A percentile compares a stretch with the other conserved stretches of the same genome.
phyloP scores from a whole-genome alignment of 2,888 invertebrate genomes.

The Thecocarcelia acutangulata region DNA sequence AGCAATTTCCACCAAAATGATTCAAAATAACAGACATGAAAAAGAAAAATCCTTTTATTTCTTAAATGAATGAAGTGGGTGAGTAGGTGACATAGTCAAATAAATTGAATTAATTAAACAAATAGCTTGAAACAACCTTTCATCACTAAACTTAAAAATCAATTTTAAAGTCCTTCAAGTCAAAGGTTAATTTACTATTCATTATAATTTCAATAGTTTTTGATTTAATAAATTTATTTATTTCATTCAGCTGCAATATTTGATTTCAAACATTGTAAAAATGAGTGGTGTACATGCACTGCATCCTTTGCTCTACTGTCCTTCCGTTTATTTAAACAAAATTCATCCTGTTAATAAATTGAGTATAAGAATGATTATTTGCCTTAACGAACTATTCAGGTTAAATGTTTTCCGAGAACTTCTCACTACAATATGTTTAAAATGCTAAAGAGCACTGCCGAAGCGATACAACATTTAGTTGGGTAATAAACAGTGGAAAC shows the following conservation, averaged over 20 bases:
- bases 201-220: background rate
- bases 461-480: too few species aligned
- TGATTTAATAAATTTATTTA: background rate
- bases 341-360: conserved; percentile 31
- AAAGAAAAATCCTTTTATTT: conserved; percentile 11
- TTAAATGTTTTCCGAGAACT: background rate
- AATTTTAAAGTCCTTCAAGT: background rate
- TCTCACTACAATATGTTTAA: background rate
- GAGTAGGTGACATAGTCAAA: background rate
- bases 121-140: background rate
- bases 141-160: too few species aligned
- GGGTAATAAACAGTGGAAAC: too few species aligned
- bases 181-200: background rate
- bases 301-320: background rate
- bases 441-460: background rate
- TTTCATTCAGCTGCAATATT: conserved; percentile 24
- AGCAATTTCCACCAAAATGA: conserved; percentile 1
- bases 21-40: background rate
- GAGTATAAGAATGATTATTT: background rate
- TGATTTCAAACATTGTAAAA: background rate
- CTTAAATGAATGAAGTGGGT: background rate
- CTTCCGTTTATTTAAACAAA: background rate
- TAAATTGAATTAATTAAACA: background rate
- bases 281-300: conserved; percentile 2
- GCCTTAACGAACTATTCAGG: conserved; percentile 49